Evolutionary conservation across 1,140 invertebrate genomes (phyloP), one percentile per base, ranked within the genome.

Genomic region (Musca domestica): DNA sequence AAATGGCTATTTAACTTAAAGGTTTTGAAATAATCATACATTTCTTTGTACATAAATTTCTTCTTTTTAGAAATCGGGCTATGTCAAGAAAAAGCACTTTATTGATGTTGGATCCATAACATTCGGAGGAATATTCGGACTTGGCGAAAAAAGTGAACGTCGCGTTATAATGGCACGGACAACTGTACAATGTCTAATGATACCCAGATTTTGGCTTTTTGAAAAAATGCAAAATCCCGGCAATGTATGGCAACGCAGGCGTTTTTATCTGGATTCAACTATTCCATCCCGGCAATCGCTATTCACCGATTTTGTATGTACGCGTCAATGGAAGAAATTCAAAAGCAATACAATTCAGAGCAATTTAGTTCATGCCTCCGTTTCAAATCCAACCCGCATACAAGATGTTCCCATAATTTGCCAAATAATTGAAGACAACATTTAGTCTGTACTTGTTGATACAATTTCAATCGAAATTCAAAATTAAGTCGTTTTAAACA

Each of bases 231-330:
- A 80, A 69, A 88, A 87, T 76, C 83, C 81, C 3, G 86, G 83
- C n/a, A 87, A 87, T 69, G 84, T 88, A 27, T 88, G 87, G 87
- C 83, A 83, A 63, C 78, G 84, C 10, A 81, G 87, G 7, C 80
- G 82, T 61, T 72, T 85, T n/a, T 88, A 85, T 67, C 70, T 89
- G 48, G 79, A 86, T n/a, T 82, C 78, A 0, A 83, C 83, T 6
- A 85, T 87, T 71, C 87, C 87, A 1, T 81, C 76, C 0, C 78
- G 82, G 5, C 73, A 84, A 51, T 67, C 80, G 41, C 70, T 88
- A 0, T 86, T 85, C 68, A 52, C 83, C 2, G 74, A 83, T 27
- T 87, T 83, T 69, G 56, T 86, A 0, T 76, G 73, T 12, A 78
- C 83, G 64, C 75, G 81, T 56, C 83, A 78, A 71, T 88, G 87